These are phyloP conservation scores for Rafetus swinhoei DNA, from an alignment of 2,113 vertebrate genomes.

Conservation along the genomic window DNA sequence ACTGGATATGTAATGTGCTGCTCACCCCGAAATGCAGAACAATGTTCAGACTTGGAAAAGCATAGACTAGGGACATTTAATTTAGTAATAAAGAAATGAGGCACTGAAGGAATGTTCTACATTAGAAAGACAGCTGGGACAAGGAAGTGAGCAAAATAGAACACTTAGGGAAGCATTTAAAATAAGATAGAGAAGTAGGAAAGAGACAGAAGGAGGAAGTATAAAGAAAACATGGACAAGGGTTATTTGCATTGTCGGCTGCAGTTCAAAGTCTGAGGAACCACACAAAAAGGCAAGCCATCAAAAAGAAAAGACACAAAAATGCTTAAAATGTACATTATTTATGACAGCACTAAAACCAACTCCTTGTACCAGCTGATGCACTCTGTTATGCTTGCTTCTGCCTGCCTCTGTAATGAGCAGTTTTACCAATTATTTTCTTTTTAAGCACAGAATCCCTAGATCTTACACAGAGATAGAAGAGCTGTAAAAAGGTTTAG, in stretches of 20 bases:
- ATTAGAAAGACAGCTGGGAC: not conserved
- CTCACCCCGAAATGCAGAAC: not conserved
- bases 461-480: not conserved
- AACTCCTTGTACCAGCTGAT: not conserved
- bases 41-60: not conserved
- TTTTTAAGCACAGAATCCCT: not conserved
- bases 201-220: not conserved
- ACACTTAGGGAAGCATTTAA: not conserved
- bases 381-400: not conserved
- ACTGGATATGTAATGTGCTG: not conserved
- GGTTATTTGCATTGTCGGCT: not conserved
- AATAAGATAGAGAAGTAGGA: not conserved
- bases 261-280: not conserved
- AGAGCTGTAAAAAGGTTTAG: not conserved
- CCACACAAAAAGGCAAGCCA: not conserved
- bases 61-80: not conserved
- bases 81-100: not conserved
- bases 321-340: not conserved
- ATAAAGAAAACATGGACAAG: not conserved
- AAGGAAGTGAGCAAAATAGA: not conserved
- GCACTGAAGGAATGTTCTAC: not conserved
- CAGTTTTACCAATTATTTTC: not conserved
- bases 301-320: not conserved
- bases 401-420: not conserved
- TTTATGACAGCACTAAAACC: not conserved